Evolutionary conservation across 2,888 invertebrate genomes (phyloP).

Genomic region (Eristalis arbustorum): DNA sequence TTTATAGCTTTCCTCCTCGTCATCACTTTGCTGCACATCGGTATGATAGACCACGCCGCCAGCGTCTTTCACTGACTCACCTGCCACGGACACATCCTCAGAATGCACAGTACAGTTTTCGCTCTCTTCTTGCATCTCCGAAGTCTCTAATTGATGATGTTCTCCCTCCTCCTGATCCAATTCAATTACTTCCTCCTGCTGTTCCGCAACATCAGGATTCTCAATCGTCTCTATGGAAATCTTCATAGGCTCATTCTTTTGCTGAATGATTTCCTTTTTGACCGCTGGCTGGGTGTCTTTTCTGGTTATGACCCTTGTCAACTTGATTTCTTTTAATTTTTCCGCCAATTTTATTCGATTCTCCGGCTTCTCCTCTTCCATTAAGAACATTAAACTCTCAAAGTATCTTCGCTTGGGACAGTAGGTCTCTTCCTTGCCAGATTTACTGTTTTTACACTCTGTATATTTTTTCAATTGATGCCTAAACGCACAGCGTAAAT

Average conservation of each 20-base stretch:
- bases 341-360: constrained; percentile 71
- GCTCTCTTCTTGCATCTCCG: constrained; percentile 53
- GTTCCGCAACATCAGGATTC: constrained; percentile 58
- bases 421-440: constrained; percentile 78
- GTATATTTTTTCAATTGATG: constrained; percentile 79
- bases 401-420: constrained; percentile 79
- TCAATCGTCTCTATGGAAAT: constrained; percentile 54
- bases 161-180: constrained; percentile 68
- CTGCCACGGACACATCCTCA: constrained; percentile 55
- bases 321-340: constrained; percentile 71
- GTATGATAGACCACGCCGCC: constrained; percentile 66
- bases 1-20: constrained; percentile 56
- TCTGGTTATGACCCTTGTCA: constrained; percentile 49
- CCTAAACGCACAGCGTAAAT: constrained; percentile 79
- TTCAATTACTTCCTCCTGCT: constrained; percentile 73
- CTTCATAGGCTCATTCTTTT: constrained; percentile 66
- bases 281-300: constrained; percentile 32
- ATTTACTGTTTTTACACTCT: constrained; percentile 77
- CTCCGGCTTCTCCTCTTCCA: constrained; percentile 77
- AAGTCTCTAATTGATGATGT: constrained; percentile 54
- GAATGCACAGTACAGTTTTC: constrained; percentile 60
- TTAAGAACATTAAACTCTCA: constrained; percentile 79
- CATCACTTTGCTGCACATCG: constrained; percentile 70
- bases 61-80: constrained; percentile 49
- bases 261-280: constrained; percentile 37